A percentile compares a stretch with the other conserved stretches of the same genome.
These are phyloP conservation scores for Orthonevra nobilis DNA, from an alignment of 2,888 invertebrate genomes.

Conservation along the genomic window DNA sequence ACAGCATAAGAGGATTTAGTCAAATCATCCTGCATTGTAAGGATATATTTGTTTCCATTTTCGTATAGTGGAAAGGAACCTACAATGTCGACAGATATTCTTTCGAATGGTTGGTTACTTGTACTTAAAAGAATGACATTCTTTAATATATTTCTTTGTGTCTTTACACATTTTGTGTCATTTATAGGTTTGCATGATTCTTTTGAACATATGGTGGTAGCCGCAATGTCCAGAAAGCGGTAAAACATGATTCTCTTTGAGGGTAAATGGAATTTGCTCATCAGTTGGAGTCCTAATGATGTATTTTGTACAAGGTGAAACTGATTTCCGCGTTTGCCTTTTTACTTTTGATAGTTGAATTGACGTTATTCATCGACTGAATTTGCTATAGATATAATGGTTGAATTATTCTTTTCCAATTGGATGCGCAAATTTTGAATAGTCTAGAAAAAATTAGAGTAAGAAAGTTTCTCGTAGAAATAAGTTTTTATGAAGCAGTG, in stretches of 20 bases:
- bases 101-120: slow-evolving; percentile 72
- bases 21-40: slow-evolving; percentile 76
- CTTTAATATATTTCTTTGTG: slow-evolving; percentile 73
- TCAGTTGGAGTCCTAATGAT: no score
- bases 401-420: no score
- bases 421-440: not conserved
- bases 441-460: not conserved
- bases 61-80: slow-evolving; percentile 72
- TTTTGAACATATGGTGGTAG: slow-evolving; percentile 4
- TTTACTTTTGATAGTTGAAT: no score
- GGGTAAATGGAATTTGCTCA: slow-evolving; percentile 21
- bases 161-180: slow-evolving; percentile 75
- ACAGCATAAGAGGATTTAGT: slow-evolving; percentile 75
- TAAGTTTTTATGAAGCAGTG: slow-evolving; percentile 56
- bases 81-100: slow-evolving; percentile 73
- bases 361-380: no score
- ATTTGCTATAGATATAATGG: no score
- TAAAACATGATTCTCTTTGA: slow-evolving; percentile 27
- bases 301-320: no score
- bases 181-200: slow-evolving; percentile 67
- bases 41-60: slow-evolving; percentile 65
- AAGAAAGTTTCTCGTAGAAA: not conserved
- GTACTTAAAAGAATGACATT: slow-evolving; percentile 74
- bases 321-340: no score
- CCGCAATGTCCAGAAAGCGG: slow-evolving; percentile 18